Base-by-base conservation (phyloP, 2,797 vertebrate genomes). In the Neoniphon sammara region DNA sequence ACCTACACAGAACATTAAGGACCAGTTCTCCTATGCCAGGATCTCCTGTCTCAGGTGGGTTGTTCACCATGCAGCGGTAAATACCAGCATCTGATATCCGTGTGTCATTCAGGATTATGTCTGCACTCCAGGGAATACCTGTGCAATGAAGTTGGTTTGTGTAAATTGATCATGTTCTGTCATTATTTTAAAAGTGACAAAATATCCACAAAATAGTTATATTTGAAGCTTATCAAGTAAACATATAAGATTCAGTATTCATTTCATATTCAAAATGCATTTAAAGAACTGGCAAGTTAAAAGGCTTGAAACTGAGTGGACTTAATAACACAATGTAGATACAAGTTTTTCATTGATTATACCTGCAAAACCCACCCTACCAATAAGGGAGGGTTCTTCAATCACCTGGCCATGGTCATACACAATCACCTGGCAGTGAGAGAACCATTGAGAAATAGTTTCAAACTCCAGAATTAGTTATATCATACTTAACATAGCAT, bases 21-120 rank as follows among this genome's bases (percentile, higher is more conserved):
- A 73, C 73, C 71, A 96, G 76, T 49, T 95, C 94, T 42, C 94
- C 94, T 0, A 96, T 93, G 34, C 93, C 93, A 0, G 94, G 91
- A 14, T 92, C 90, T 27, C 93, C 91, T 0, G 84, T 68, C 78
- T 96, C 95, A 0, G 95, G 95, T 0, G 94, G 95, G 84, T 96
- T 96, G 71, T 90, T 94, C 75, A 96, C 94, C 83, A 95, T 93
- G 76, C 95, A 96, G 68, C 94, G 95, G 79, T 95, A 96, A 9
- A 88, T 67, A 1, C 95, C 95, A 1, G 94, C 93, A 7, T 96
- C 95, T 0, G 94, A 92, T 2, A 90, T 76, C 0, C 84, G 93
- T 0, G 94, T 95, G 69, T 91, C 74, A n/a, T 95, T 95, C 64
- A 96, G 88, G 59, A 94, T 7, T 14, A 96, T 89, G 68, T 95